Evolutionary conservation across 2,113 vertebrate genomes (phyloP).

Genomic region (Nymphicus hollandicus): DNA sequence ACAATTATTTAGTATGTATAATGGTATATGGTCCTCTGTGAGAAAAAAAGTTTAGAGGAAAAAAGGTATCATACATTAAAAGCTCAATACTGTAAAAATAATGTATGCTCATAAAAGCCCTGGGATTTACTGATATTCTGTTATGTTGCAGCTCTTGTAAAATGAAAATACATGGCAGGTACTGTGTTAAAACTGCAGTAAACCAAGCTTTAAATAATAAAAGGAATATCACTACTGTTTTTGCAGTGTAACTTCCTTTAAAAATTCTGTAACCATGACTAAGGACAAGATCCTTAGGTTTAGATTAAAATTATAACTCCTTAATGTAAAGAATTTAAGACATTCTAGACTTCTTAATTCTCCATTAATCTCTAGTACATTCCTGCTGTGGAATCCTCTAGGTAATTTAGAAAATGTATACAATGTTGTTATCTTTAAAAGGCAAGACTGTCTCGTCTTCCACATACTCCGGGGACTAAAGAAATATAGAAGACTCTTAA

Average conservation of each 20-base stretch:
- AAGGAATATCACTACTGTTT: not conserved
- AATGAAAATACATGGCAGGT: not conserved
- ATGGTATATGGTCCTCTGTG: not conserved
- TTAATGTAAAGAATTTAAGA: not conserved
- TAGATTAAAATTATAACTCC: not conserved
- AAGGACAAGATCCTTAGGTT: not conserved
- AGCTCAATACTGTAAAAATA: not conserved
- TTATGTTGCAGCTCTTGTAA: not conserved
- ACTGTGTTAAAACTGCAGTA: not conserved
- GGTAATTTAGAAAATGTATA: not conserved
- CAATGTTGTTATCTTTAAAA: not conserved
- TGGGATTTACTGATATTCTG: not conserved
- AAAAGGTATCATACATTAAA: not conserved
- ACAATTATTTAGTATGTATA: not conserved
- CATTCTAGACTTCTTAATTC: not conserved
- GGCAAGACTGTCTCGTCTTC: not conserved
- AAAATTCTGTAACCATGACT: not conserved
- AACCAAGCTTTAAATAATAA: not conserved
- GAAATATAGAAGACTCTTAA: not conserved
- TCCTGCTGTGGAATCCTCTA: not conserved
- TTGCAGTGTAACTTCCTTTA: not conserved
- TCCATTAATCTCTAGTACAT: not conserved
- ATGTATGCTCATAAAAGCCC: not conserved
- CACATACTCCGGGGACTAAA: not conserved
- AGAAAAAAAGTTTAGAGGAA: not conserved